Conservation (phyloP, 2,888 invertebrate species). For the Phengaris arion region DNA sequence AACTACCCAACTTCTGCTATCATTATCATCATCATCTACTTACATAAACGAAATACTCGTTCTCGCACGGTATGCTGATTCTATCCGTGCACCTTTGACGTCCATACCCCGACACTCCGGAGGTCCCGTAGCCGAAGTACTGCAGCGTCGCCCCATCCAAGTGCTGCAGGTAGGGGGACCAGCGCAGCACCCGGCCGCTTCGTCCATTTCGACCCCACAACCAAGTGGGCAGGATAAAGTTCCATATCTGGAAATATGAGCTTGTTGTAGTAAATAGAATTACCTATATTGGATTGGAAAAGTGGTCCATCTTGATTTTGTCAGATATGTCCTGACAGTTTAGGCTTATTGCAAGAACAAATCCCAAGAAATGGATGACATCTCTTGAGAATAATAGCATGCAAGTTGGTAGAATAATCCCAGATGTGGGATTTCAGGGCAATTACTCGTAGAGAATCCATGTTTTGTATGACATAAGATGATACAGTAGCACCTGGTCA, state of each 20-base stretch:
- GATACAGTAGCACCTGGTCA: too few species aligned
- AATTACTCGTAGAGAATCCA: too few species aligned
- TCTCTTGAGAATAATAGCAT: too few species aligned
- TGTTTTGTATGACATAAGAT: too few species aligned
- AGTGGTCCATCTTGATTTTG: too few species aligned
- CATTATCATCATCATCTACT: constrained; percentile 44
- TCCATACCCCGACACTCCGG: constrained; percentile 58
- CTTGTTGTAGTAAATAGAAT: background rate
- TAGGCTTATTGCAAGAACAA: too few species aligned
- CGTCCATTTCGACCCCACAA: constrained; percentile 54
- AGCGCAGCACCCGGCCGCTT: constrained; percentile 48
- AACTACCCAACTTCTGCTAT: background rate
- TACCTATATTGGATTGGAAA: too few species aligned
- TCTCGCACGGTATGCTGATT: constrained; percentile 89
- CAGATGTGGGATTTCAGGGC: too few species aligned
- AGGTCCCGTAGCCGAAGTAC: constrained; percentile 67
- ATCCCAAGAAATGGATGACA: too few species aligned
- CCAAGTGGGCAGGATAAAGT: constrained; percentile 68
- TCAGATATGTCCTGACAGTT: too few species aligned
- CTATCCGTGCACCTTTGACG: constrained; percentile 83
- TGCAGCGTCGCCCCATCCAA: constrained; percentile 53
- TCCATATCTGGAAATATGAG: constrained; percentile 58
- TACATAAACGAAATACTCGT: constrained; percentile 89
- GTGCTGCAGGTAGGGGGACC: constrained; percentile 73
- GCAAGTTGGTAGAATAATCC: too few species aligned